A percentile compares a stretch with the other conserved stretches of the same genome.
These are phyloP conservation scores for Atta cephalotes DNA, from an alignment of 1,140 invertebrate genomes.

Conservation along the genomic window DNA sequence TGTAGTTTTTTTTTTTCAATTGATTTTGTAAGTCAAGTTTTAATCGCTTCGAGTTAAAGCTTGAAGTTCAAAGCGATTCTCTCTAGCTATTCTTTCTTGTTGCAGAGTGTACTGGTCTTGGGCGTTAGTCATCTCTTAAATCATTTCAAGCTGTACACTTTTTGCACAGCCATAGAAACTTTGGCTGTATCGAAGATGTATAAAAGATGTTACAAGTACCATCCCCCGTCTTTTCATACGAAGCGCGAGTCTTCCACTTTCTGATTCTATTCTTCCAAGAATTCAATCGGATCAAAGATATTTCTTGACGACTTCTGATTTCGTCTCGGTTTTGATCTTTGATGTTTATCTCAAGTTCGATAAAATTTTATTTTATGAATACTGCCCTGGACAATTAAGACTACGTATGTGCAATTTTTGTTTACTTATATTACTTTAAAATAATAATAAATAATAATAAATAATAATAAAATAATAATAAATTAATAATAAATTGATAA, in stretches of 20 bases:
- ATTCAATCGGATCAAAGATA: conserved; percentile 55
- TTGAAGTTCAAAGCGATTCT: neutral
- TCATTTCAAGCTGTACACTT: neutral
- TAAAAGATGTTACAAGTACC: conserved; percentile 45
- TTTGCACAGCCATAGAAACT: conserved; percentile 28
- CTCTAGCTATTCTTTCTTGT: neutral
- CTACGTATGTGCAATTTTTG: conserved; percentile 37
- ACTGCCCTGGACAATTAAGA: neutral
- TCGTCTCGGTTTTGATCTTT: neutral
- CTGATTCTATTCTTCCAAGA: neutral
- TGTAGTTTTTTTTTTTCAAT: conserved; percentile 24
- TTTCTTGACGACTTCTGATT: neutral
- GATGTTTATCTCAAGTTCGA: conserved; percentile 1
- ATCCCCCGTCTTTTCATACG: conserved; percentile 22
- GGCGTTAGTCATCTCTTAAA: neutral
- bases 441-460: neutral
- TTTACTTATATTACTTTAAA: conserved; percentile 1
- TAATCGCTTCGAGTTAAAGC: conserved; percentile 18
- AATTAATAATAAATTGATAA: neutral
- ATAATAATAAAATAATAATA: too few relatives aligned
- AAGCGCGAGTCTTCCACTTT: conserved; percentile 15
- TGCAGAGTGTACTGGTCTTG: neutral
- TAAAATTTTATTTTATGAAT: conserved; percentile 36
- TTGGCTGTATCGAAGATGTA: conserved; percentile 15
- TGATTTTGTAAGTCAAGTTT: neutral